A percentile compares a stretch with the other conserved stretches of the same genome.
These are phyloP conservation scores for Epizoanthus scotinus DNA, from an alignment of 92 coral and sea anemone species.

Conservation along the genomic window DNA sequence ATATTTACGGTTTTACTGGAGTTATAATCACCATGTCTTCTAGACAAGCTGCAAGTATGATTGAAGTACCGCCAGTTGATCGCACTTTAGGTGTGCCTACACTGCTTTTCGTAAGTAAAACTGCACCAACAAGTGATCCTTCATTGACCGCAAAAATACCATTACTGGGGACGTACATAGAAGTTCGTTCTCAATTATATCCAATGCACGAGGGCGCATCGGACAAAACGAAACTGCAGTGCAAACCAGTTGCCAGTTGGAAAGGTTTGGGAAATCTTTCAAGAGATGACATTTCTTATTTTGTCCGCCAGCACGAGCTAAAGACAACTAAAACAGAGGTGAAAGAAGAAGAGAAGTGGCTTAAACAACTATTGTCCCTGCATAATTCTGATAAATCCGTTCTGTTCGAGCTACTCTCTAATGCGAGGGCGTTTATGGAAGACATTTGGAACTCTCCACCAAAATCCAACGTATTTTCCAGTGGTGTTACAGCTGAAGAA, in stretches of 20 bases:
- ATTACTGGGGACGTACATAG: conserved; percentile 32
- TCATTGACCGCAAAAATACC: conserved; percentile 46
- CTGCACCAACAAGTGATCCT: conserved; percentile 38
- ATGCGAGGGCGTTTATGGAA: too few species aligned
- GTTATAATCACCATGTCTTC: conserved; percentile 35
- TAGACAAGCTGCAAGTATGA: conserved; percentile 34
- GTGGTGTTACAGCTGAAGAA: too few species aligned
- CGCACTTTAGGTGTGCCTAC: conserved; percentile 38
- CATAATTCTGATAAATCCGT: too few species aligned
- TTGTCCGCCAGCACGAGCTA: too few species aligned
- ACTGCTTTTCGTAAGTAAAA: conserved; percentile 30
- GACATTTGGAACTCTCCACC: too few species aligned
- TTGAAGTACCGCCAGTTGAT: conserved; percentile 41
- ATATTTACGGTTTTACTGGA: conserved; percentile 29
- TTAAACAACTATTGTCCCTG: too few species aligned
- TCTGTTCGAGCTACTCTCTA: too few species aligned
- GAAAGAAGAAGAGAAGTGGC: too few species aligned
- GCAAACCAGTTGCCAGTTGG: conserved; percentile 10
- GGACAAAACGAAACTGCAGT: conserved; percentile 28
- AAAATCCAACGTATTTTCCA: too few species aligned
- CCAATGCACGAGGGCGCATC: conserved; percentile 43
- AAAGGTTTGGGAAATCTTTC: background rate
- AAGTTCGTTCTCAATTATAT: conserved; percentile 39
- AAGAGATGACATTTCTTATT: background rate
- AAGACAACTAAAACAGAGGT: too few species aligned